Evolutionary conservation across 2,797 vertebrate genomes (phyloP).

Genomic region (Amphiprion clarkii): DNA sequence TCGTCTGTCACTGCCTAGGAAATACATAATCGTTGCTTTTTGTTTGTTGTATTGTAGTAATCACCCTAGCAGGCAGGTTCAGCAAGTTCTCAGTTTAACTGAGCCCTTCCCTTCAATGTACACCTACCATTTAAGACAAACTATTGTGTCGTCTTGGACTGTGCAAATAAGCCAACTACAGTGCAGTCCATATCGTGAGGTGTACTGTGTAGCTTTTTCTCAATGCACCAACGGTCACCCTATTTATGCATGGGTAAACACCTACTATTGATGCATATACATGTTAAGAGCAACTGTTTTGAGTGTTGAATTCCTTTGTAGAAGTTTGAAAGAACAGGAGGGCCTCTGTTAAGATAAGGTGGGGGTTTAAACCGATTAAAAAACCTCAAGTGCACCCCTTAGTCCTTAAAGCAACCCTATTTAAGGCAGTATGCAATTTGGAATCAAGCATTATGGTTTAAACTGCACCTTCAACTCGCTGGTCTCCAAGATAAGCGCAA

Average conservation of each 20-base stretch:
- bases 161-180: slow-evolving; percentile 43
- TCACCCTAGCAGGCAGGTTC: slow-evolving; percentile 59
- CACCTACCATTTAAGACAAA: slow-evolving; percentile 24
- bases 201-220: background rate
- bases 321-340: slow-evolving; percentile 35
- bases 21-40: slow-evolving; percentile 9
- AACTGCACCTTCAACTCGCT: background rate
- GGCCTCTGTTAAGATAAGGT: slow-evolving; percentile 42
- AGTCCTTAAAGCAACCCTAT: slow-evolving; percentile 4
- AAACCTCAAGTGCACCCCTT: slow-evolving; percentile 4
- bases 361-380: slow-evolving; percentile 42
- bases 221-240: background rate
- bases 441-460: background rate
- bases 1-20: slow-evolving; percentile 24
- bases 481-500: background rate
- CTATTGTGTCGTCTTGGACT: slow-evolving; percentile 10
- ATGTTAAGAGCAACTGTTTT: slow-evolving; percentile 15
- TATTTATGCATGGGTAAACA: background rate
- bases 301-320: slow-evolving; percentile 19
- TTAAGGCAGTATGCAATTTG: background rate
- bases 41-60: slow-evolving; percentile 20
- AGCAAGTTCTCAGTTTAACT: slow-evolving; percentile 35
- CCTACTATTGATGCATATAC: background rate
- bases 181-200: slow-evolving; percentile 8
- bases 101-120: slow-evolving; percentile 36